A percentile compares a stretch with the other conserved stretches of the same genome.
Conservation (phyloP, 2,797 vertebrate species). For the Artibeus lituratus region DNA sequence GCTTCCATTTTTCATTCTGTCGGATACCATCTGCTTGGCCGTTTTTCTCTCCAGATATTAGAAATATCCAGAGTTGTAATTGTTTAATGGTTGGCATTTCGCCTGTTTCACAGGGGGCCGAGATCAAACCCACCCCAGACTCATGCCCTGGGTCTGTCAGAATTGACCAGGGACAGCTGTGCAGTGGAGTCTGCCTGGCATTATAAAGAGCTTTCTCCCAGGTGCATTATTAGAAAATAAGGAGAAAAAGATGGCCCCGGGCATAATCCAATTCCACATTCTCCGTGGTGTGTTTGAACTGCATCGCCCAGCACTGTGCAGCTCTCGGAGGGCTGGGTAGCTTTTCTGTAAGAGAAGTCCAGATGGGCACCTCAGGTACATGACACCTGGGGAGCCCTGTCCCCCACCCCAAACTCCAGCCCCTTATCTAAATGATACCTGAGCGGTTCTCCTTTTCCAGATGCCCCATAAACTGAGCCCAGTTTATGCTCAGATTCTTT, state of each 20-base stretch:
- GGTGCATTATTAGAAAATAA: slow-evolving; percentile 57
- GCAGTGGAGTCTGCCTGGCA: slow-evolving; percentile 51
- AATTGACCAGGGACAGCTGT: slow-evolving; percentile 63
- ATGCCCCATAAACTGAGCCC: not conserved
- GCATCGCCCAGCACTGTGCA: not conserved
- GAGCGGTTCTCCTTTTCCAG: not conserved
- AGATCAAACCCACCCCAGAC: slow-evolving; percentile 37
- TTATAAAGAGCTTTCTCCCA: slow-evolving; percentile 59
- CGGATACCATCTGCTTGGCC: slow-evolving; percentile 53
- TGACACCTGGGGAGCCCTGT: not conserved
- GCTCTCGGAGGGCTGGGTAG: not conserved
- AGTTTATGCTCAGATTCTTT: not conserved
- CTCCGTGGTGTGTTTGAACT: not conserved
- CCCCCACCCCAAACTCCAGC: not conserved
- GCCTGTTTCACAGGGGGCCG: not conserved
- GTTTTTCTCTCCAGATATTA: slow-evolving; percentile 64
- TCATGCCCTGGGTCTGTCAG: slow-evolving; percentile 16
- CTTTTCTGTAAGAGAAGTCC: slow-evolving; percentile 18
- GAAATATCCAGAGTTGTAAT: slow-evolving; percentile 50
- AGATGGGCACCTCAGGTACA: not conserved
- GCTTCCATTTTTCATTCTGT: slow-evolving; percentile 62
- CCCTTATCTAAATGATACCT: not conserved
- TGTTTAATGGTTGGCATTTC: slow-evolving; percentile 72
- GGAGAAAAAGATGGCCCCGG: slow-evolving; percentile 31
- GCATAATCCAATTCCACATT: slow-evolving; percentile 36